Conservation (phyloP, 2,888 invertebrate genomes). For the Flabesymbios commensalis region DNA sequence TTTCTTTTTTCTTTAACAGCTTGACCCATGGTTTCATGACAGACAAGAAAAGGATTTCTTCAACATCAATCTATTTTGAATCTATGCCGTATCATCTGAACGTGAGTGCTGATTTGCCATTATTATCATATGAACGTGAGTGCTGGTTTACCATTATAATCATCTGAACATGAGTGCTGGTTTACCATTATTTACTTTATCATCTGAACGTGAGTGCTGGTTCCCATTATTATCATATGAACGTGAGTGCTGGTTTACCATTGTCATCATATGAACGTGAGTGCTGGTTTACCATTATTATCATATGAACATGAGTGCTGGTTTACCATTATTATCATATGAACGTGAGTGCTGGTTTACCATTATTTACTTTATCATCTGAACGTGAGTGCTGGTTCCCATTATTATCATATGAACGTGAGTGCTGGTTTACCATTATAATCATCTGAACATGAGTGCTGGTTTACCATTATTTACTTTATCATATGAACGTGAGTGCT, state of each 20-base stretch:
- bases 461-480: not conserved
- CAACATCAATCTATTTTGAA: conserved; percentile 96
- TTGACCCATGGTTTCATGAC: conserved; percentile 79
- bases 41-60: conserved; percentile 86
- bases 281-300: no score
- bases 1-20: conserved; percentile 31
- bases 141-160: not conserved
- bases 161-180: not conserved
- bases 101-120: conserved; percentile 23
- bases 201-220: no score
- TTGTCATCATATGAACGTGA: no score
- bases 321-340: no score
- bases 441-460: not conserved
- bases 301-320: no score
- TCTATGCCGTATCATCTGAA: conserved; percentile 94
- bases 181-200: not conserved
- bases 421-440: not conserved
- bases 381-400: conserved; percentile 36
- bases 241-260: no score
- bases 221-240: no score
- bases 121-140: no score
- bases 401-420: not conserved
- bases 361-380: conserved; percentile 98
- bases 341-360: no score
- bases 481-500: no score